Conservation (phyloP, 1,140 invertebrate species). For the Pseudomyrmex gracilis region DNA sequence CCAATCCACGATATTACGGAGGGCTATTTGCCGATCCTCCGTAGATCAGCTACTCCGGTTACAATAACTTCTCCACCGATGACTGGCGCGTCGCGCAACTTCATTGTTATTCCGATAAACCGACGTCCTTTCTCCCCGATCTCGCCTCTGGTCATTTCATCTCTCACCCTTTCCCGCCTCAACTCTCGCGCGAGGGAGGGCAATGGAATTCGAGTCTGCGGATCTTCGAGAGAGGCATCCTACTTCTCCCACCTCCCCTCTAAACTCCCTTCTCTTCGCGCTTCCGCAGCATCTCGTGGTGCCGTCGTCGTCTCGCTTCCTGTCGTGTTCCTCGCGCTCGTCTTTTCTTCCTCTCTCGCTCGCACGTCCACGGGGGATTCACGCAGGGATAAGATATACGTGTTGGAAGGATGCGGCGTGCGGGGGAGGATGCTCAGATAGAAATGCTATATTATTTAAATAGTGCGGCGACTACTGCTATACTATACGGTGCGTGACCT, state of each 20-base stretch:
- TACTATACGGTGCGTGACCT: conserved; percentile 74
- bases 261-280: conserved; percentile 22
- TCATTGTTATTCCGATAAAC: conserved; percentile 69
- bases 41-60: conserved; percentile 45
- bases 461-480: conserved; percentile 75
- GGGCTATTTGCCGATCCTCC: conserved; percentile 4
- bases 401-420: background rate
- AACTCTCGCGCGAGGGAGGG: conserved; percentile 64
- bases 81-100: conserved; percentile 38
- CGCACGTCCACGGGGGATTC: conserved; percentile 23
- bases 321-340: background rate
- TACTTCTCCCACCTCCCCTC: conserved; percentile 55
- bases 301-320: conserved; percentile 38
- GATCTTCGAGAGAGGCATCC: conserved; percentile 71
- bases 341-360: conserved; percentile 38
- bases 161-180: conserved; percentile 68
- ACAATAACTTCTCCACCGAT: conserved; percentile 58
- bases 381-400: conserved; percentile 59
- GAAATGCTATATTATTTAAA: conserved; percentile 81
- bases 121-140: conserved; percentile 63
- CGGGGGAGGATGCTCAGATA: conserved; percentile 63
- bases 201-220: conserved; percentile 74
- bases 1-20: conserved; percentile 25
- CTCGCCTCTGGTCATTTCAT: conserved; percentile 69
- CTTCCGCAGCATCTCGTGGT: conserved; percentile 47